Percentiles rank a stretch among this genome's conserved stretches.
These are phyloP conservation scores for Decapterus maruadsi DNA, from an alignment of 2,797 vertebrate genomes.

Conservation along the genomic window DNA sequence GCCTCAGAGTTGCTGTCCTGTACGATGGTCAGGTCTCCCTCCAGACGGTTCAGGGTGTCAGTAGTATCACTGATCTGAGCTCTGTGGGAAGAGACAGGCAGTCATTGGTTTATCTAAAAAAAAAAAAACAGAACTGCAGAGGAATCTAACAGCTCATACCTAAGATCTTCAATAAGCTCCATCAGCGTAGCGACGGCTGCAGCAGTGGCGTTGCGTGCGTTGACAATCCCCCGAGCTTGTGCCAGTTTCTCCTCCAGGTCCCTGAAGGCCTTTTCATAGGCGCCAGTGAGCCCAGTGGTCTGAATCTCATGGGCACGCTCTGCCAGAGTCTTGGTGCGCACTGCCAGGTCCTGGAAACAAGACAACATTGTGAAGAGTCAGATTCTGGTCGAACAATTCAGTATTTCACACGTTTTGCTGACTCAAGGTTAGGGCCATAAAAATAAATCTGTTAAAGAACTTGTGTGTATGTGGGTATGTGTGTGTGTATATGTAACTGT, in stretches of 20 bases:
- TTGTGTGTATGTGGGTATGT: too few relatives aligned
- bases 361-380: background rate
- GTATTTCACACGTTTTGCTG: background rate
- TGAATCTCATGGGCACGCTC: conserved; percentile 89
- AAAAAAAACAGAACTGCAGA: background rate
- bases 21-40: conserved; percentile 89
- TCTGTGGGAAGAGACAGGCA: conserved; percentile 73
- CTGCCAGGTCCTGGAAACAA: conserved; percentile 85
- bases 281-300: conserved; percentile 89
- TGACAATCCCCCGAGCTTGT: conserved; percentile 88
- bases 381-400: background rate
- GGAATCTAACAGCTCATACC: conserved; percentile 61
- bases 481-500: too few relatives aligned
- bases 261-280: conserved; percentile 90
- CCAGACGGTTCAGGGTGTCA: conserved; percentile 90
- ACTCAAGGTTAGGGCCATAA: too few relatives aligned
- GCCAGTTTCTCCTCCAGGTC: conserved; percentile 91
- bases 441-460: too few relatives aligned
- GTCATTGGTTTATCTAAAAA: background rate
- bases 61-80: conserved; percentile 91
- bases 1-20: conserved; percentile 94
- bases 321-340: conserved; percentile 86
- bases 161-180: conserved; percentile 89
- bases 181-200: conserved; percentile 87
- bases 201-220: conserved; percentile 89